These are phyloP conservation scores for Pseudomyrmex sp. DNA, from an alignment of 1,140 invertebrate species.

Conservation along the genomic window DNA sequence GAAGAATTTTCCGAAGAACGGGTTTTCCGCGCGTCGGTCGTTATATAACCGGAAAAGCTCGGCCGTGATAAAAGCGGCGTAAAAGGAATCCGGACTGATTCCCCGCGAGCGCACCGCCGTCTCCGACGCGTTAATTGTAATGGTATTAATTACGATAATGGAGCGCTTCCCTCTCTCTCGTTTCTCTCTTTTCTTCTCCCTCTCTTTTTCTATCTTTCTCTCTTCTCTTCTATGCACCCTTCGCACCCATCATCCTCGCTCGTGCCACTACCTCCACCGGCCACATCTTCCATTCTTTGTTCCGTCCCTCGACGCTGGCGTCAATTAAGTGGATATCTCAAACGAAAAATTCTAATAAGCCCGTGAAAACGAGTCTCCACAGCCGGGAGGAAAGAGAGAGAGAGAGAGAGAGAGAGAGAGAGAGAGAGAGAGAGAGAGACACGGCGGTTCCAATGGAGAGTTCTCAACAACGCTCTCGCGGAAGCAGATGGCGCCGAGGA, in stretches of 20 bases:
- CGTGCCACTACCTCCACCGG: constrained; percentile 45
- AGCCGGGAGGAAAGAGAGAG: too few relatives aligned
- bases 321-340: constrained; percentile 77
- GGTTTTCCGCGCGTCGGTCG: constrained; percentile 59
- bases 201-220: constrained; percentile 30
- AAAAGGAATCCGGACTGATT: constrained; percentile 73
- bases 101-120: constrained; percentile 69
- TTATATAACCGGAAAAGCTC: constrained; percentile 69
- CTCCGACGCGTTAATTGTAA: constrained; percentile 80
- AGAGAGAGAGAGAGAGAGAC: too few relatives aligned
- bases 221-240: constrained; percentile 2
- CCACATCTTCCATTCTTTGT: constrained; percentile 59
- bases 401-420: too few relatives aligned
- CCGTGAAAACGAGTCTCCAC: constrained; percentile 39
- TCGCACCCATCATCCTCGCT: constrained; percentile 39
- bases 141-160: constrained; percentile 83
- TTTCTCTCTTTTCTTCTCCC: not conserved
- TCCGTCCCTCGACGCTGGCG: constrained; percentile 65
- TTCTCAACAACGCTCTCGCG: constrained; percentile 17
- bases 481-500: constrained; percentile 24
- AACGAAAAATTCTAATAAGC: constrained; percentile 78
- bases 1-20: constrained; percentile 61
- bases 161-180: constrained; percentile 67
- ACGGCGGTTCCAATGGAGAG: constrained; percentile 43
- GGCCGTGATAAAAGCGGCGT: constrained; percentile 73